A percentile compares a stretch with the other conserved stretches of the same genome.
Conservation (phyloP, 2,888 invertebrate species). For the Euproctis similis region DNA sequence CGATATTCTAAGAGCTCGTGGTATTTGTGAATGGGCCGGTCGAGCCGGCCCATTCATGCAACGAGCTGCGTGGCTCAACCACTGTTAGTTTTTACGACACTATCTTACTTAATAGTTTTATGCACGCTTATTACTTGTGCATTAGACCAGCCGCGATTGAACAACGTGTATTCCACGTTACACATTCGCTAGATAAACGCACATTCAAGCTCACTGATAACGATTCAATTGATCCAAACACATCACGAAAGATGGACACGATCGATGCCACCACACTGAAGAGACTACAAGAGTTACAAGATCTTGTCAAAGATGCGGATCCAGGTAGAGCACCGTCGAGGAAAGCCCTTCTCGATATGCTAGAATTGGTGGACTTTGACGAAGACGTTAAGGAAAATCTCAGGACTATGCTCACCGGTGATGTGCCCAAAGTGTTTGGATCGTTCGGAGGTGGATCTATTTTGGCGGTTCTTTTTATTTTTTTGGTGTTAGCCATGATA, state of each 20-base stretch:
- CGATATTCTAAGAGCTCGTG: too few species aligned
- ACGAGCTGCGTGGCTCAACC: too few species aligned
- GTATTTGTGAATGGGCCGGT: too few species aligned
- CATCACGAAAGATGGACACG: conserved; percentile 27
- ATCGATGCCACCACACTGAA: conserved; percentile 27
- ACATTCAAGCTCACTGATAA: conserved; percentile 4
- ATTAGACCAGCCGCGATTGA: conserved; percentile 14
- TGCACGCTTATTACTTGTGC: conserved; percentile 12
- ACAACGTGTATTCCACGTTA: conserved; percentile 41
- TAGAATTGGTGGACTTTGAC: conserved; percentile 75
- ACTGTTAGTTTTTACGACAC: too few species aligned
- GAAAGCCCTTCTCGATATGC: conserved; percentile 74
- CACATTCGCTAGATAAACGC: conserved; percentile 9
- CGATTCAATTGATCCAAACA: conserved; percentile 14
- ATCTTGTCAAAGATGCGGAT: conserved; percentile 50
- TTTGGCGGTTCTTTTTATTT: conserved; percentile 42
- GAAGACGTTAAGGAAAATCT: conserved; percentile 79
- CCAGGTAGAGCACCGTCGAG: conserved; percentile 53
- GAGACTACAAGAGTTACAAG: conserved; percentile 41
- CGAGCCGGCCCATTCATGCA: too few species aligned
- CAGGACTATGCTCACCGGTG: conserved; percentile 63
- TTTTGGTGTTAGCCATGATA: conserved; percentile 36
- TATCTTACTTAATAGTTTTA: too few species aligned
- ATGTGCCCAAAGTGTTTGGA: conserved; percentile 53
- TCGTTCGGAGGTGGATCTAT: conserved; percentile 34